Evolutionary conservation across 1,140 invertebrate species (phyloP), one percentile per base, ranked within the genome.

Genomic region (Phocides pigmalion): DNA sequence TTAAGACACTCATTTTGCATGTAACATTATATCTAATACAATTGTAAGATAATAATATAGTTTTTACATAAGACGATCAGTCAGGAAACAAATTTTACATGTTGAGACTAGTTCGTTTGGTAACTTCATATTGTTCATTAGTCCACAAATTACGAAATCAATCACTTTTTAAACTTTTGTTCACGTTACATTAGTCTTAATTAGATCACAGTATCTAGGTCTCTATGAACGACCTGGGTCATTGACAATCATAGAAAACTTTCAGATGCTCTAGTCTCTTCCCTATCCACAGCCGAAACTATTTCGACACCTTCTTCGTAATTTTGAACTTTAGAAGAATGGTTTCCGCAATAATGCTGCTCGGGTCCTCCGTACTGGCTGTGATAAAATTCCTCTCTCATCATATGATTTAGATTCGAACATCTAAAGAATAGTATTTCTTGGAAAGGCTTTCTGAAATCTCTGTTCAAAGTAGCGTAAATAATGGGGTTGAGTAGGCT

Each of bases 401-500:
- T 97, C 94, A 97, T 97, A 70, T 96, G 95, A 82, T 98, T 97
- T 41, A 98, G 92, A 53, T 97, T 97, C 35, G 95, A 95, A 85
- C 97, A 98, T 15, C 96, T 94, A 83, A 97, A 97, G 88, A 95
- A 98, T 0, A 98, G 93, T 41, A 98, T 98, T 78, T 97, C 96
- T 81, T 97, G 95, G 91, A 98, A 99, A 4, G 98, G 97, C 76
- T 97, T 96, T 53, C 98, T 94, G 84, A 99, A 99, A 82, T 99
- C 98, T 37, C 96, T 93, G 77, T 98, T 98, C 17, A 98, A 92
- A 3, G 97, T 98, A 0, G 97, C 97, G 88, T 98, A 98, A 44
- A 99, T 98, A 58, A 98, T 95, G 0, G 98, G 98, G 84, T 99
- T 99, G 35, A 97, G 92, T 32, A 98, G 93, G 64, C 96, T 97